phyloP scores from a whole-genome alignment of 2,113 vertebrate genomes.

The Nyctereutes procyonoides region DNA sequence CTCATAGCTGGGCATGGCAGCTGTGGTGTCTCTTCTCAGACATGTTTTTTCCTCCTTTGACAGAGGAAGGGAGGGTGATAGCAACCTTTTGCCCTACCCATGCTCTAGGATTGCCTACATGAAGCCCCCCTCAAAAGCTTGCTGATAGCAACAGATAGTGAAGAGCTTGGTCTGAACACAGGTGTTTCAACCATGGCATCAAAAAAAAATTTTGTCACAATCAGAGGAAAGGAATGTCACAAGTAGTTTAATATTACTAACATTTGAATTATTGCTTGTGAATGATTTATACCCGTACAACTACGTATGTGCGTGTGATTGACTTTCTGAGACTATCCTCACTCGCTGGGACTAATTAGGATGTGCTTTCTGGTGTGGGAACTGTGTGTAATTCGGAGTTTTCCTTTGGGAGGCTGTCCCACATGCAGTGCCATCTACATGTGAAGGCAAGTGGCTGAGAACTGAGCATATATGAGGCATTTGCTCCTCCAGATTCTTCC shows the following conservation, averaged over 20 bases:
- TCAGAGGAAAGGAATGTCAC: background rate
- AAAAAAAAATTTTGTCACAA: background rate
- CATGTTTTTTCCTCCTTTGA: background rate
- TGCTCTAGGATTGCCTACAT: background rate
- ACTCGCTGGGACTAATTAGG: background rate
- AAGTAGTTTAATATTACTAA: background rate
- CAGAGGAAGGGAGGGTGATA: background rate
- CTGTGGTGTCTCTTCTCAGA: background rate
- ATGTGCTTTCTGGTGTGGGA: background rate
- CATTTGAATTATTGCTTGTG: background rate
- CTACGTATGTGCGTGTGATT: background rate
- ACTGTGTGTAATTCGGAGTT: background rate
- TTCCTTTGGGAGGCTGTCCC: background rate
- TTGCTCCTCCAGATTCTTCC: background rate
- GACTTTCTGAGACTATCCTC: background rate
- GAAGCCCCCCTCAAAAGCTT: background rate
- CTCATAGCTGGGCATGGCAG: background rate
- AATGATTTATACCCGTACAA: background rate
- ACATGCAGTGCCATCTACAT: background rate
- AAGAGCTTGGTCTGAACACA: background rate
- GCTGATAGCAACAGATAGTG: background rate
- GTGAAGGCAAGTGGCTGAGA: background rate
- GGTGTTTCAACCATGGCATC: background rate
- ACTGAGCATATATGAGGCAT: background rate
- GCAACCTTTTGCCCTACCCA: background rate